Evolutionary conservation across 2,888 invertebrate species (phyloP), one percentile per base, ranked within the genome.

Genomic region (Mimachlamys varia): DNA sequence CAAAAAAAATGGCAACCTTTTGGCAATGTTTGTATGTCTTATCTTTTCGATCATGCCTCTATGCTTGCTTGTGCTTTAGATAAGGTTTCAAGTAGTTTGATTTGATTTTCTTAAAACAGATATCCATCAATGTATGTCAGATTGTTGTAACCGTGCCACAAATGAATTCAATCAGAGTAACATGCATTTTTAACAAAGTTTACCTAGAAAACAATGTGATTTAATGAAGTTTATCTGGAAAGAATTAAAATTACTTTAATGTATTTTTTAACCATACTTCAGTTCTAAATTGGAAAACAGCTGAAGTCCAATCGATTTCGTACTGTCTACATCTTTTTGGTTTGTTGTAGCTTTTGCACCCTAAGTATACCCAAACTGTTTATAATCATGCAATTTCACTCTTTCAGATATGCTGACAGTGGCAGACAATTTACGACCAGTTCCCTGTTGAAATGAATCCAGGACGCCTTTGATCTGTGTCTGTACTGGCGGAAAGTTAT

Each of bases 321-420:
- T 76, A 33, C 27, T 76, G 76, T 76, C n/a, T 58, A 22, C 15
- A 58, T 22, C n/a, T 19, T 58, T 12, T 22, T 33, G 33, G 10
- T 27, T 76, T 33, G 33, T 27, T 22, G 76, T 76, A 33, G 76
- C 7, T 33, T 76, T 33, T 33, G 19, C 33, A 76, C 15, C 33
- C 76, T 7, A 3, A 12, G 33, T 33, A 12, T 76, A 76, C 76
- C 17, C 15, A 1, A 76, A 12, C 33, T 76, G 27, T 76, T 76
- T 76, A 76, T 76, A 76, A 76, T 76, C 76, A 76, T 76, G 33
- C 76, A 76, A 76, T 76, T 76, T 76, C 76, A 76, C 76, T 76
- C 76, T 76, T 76, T 76, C 76, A 76, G 76, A 76, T 76, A 76
- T 76, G 33, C 76, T 76, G 33, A 76, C 76, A 33, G 76, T 33